Conservation (phyloP, 1,140 invertebrate genomes). For the Heliconius himera region DNA sequence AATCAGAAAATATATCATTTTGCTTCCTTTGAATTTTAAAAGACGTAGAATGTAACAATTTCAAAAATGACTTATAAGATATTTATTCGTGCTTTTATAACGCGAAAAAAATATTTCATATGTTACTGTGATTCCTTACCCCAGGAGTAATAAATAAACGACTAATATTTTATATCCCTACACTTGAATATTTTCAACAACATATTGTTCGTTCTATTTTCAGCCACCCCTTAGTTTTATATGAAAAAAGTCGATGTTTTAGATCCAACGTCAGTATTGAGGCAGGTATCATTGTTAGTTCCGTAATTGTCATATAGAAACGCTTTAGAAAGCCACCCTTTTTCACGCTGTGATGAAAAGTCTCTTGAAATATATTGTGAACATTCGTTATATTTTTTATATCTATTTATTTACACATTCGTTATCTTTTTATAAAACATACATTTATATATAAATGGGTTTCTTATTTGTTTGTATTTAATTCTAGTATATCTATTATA, state of each 20-base stretch:
- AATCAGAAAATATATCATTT: not conserved
- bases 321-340: slow-evolving; percentile 16
- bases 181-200: slow-evolving; percentile 30
- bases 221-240: slow-evolving; percentile 32
- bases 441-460: no score
- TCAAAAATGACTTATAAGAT: not conserved
- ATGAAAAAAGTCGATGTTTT: slow-evolving; percentile 28
- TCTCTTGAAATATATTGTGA: slow-evolving; percentile 1
- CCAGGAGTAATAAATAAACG: slow-evolving; percentile 11
- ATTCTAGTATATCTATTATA: not conserved
- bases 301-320: slow-evolving; percentile 25
- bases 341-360: slow-evolving; percentile 15
- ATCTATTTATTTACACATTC: no score
- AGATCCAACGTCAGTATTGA: slow-evolving; percentile 23
- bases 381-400: not conserved
- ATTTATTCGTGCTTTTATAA: not conserved
- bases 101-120: not conserved
- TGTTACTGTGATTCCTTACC: not conserved
- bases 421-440: no score
- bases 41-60: not conserved
- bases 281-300: slow-evolving; percentile 30
- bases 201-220: slow-evolving; percentile 35
- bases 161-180: slow-evolving; percentile 14
- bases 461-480: not conserved
- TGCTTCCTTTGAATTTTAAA: not conserved